A percentile compares a stretch with the other conserved stretches of the same genome.
Conservation (phyloP, 2,113 vertebrate species). For the Neotoma lepida region DNA sequence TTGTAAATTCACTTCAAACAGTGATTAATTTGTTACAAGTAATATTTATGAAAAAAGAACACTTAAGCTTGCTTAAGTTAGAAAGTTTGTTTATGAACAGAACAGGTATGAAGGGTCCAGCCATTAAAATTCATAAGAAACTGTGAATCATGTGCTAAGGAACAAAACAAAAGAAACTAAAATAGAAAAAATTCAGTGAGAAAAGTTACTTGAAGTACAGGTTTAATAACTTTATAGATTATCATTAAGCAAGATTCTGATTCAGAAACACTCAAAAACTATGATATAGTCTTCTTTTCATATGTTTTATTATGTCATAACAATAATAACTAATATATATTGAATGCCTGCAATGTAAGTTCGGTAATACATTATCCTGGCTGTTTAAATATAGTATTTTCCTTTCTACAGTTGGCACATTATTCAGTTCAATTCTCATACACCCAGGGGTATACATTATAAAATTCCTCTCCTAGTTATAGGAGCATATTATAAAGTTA, state of each 20-base stretch:
- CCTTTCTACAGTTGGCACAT: neutral
- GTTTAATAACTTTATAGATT: neutral
- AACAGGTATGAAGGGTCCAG: neutral
- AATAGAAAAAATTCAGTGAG: neutral
- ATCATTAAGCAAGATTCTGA: neutral
- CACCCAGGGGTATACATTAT: neutral
- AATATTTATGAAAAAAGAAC: neutral
- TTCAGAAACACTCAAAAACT: neutral
- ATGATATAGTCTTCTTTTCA: neutral
- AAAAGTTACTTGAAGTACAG: neutral
- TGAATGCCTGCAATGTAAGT: neutral
- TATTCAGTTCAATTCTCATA: constrained; percentile 19
- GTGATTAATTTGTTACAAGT: neutral
- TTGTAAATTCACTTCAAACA: neutral
- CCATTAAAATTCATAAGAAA: constrained; percentile 24
- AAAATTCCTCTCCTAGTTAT: neutral
- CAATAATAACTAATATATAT: neutral
- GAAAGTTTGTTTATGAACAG: neutral
- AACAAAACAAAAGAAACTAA: constrained; percentile 9
- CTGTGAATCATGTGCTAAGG: neutral
- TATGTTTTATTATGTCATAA: neutral
- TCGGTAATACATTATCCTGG: neutral
- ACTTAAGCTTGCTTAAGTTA: no score
- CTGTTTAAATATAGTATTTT: neutral
- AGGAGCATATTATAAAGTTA: neutral